Evolutionary conservation across 2,797 vertebrate genomes (phyloP), one percentile per base, ranked within the genome.

Genomic region (Sebastes oblongus): DNA sequence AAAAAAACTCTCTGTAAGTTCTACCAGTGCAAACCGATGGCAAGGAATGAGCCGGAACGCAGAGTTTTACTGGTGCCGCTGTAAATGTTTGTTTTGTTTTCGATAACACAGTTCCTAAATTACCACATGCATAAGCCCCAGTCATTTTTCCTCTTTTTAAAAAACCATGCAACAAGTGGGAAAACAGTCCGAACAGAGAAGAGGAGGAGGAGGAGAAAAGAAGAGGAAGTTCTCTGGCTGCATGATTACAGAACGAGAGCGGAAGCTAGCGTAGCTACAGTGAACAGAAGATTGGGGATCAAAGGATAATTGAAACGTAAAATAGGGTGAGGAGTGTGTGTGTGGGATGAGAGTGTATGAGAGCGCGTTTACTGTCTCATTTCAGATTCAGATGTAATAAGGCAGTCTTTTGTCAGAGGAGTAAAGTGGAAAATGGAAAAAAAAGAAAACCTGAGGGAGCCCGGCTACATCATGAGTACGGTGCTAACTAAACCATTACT

Each of bases 71-170:
- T 77, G 84, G 77, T 79, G 88, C 74, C 36, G 32, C 75, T 84
- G 90, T 86, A 87, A 81, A 83, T 84, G 81, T 86, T 89, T 90
- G 85, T 85, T 87, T 88, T 82, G 59, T 77, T 90, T 78, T 4
- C 12, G 95, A 95, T 95, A 93, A 95, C 91, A 97, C 92, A 96
- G 93, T 96, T 92, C 95, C 95, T 96, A 92, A 84, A 88, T 84
- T 58, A 97, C 88, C 85, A 90, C 88, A 94, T 94, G 95, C 95
- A 94, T 86, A 74, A 91, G 88, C 86, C 85, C 77, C 91, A 72
- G 55, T 89, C 86, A 77, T 78, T 93, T 92, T 80, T 82, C 82
- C 75, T 81, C 84, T 80, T 87, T 86, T 86, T 80, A 81, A 81
- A 81, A 88, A 88, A 89, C 75, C 93, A 90, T 88, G 92, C 91